Conservation (phyloP, 2,888 invertebrate genomes). For the Tetragonula carbonaria region DNA sequence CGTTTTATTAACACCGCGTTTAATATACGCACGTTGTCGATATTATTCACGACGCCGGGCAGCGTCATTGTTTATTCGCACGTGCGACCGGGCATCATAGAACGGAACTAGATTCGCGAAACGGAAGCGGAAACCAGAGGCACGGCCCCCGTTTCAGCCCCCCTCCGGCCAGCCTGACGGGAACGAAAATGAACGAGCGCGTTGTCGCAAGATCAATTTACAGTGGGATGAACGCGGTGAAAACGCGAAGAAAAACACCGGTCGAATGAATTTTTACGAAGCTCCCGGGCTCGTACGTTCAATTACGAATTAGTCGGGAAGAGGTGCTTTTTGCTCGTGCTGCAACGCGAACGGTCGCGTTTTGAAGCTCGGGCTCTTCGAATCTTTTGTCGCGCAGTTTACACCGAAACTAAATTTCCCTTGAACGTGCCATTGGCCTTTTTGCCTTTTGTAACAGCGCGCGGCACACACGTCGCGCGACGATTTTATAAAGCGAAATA, state of each 20-base stretch:
- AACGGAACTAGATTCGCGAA: constrained; percentile 67
- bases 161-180: constrained; percentile 7
- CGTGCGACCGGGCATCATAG: constrained; percentile 49
- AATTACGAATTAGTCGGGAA: constrained; percentile 26
- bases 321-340: not conserved
- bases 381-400: not conserved
- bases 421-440: not conserved
- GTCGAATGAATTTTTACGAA: constrained; percentile 19
- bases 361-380: not conserved
- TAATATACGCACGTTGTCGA: constrained; percentile 65
- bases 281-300: not conserved
- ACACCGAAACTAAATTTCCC: not conserved
- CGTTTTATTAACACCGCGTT: constrained; percentile 57
- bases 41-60: constrained; percentile 65
- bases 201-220: constrained; percentile 67
- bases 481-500: not conserved
- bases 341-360: not conserved
- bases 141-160: not conserved
- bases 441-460: not conserved
- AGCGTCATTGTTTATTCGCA: constrained; percentile 60
- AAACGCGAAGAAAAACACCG: not conserved
- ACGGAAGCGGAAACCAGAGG: constrained; percentile 72
- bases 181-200: constrained; percentile 43
- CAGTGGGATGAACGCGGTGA: constrained; percentile 24
- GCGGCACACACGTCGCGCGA: not conserved